These are phyloP conservation scores for Oxyruncus cristatus DNA, from an alignment of 2,113 vertebrate genomes.

Conservation along the genomic window DNA sequence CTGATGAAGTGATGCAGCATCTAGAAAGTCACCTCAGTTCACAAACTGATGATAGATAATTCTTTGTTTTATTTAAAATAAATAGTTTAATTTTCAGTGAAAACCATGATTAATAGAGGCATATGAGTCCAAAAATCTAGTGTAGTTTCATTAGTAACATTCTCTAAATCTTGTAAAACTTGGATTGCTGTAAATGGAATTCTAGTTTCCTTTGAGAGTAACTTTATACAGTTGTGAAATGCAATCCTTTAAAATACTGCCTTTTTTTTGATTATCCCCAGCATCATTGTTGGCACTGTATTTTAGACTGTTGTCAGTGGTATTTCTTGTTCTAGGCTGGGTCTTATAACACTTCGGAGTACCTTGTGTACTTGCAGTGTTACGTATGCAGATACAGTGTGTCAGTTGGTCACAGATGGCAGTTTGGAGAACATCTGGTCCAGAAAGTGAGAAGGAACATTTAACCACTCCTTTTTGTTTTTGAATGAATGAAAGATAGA, in stretches of 20 bases:
- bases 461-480: neutral
- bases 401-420: neutral
- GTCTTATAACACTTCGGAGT: fast-evolving
- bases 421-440: neutral
- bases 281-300: neutral
- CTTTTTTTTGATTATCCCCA: neutral
- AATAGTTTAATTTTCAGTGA: neutral
- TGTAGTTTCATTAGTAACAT: neutral
- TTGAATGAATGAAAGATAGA: neutral
- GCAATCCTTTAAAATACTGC: neutral
- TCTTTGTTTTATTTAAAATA: neutral
- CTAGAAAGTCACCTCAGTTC: neutral
- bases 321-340: neutral
- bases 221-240: neutral
- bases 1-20: neutral
- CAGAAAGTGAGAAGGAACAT: neutral
- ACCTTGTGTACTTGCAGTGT: neutral
- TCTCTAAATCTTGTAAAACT: neutral
- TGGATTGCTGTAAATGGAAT: neutral
- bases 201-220: neutral
- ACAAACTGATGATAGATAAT: neutral
- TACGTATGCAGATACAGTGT: fast-evolving
- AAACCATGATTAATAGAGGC: neutral
- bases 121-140: neutral
- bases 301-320: neutral